Base-by-base conservation (phyloP, 2,888 invertebrate genomes). In the Chrysolina haemoptera region DNA sequence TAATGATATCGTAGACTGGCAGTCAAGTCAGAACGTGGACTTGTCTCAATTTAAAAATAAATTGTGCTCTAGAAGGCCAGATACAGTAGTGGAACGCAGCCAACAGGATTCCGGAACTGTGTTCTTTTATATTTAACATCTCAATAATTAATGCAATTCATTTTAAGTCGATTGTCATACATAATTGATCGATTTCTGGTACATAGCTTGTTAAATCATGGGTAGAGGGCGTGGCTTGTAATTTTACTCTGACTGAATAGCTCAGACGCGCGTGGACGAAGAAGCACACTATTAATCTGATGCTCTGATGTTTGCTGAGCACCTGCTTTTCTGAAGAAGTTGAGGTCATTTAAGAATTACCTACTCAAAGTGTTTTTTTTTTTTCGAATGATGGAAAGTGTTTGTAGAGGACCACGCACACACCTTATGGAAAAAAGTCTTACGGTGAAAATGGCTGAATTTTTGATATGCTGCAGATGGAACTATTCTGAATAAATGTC, bases 31-130 rank as follows among this genome's bases (percentile, higher is more conserved):
- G 53, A 67, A 50, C 50, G 46, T n/a, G 22, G 40, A 50, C 66
- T 66, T 48, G 50, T 50, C 50, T 66, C 22, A 66, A 59, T 59
- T 59, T 59, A 59, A 59, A 59, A 59, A 59, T 59, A 59, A 59
- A 59, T 59, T 12, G 35, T 16, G 59, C 9, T 27, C 59, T 59
- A 59, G 59, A 59, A 59, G 59, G 59, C 59, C 59, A 59, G 35
- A 35, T 59, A 59, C 59, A n/a, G 59, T 59, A 59, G 53, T 67
- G 67, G 67, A 67, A 67, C 65, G 65, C 71, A 20, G 59, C 66
- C 62, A 71, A 67, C 75, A 68, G 70, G 75, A 72, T 75, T 75
- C 75, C 72, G 75, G 75, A 75, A 75, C 75, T 72, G 18, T 63
- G 68, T 63, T 75, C 70, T 73, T 68, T 68, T 73, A 59, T 59